These are phyloP conservation scores for Gymnoscopelus microlampas DNA, from an alignment of 2,797 vertebrate genomes.

Conservation along the genomic window DNA sequence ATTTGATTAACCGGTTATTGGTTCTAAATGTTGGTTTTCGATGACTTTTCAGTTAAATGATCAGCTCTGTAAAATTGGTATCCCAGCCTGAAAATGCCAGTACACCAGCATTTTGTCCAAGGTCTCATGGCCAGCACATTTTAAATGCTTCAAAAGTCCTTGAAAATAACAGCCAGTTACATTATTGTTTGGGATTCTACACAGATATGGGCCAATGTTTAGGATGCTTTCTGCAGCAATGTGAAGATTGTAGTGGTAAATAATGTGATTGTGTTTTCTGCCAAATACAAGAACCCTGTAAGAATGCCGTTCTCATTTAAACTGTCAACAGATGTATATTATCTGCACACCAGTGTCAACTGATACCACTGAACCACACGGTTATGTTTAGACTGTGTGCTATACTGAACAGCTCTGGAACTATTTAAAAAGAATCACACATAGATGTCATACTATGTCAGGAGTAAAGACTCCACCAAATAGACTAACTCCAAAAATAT, in stretches of 20 bases:
- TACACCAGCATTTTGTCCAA: no score
- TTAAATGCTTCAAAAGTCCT: no score
- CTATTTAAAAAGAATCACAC: slow-evolving; percentile 23
- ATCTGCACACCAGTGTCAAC: slow-evolving; percentile 12
- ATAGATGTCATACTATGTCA: slow-evolving; percentile 22
- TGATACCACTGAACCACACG: slow-evolving; percentile 34
- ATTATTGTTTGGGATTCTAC: no score
- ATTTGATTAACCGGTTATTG: no score
- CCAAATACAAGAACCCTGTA: not conserved
- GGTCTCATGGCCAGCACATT: no score
- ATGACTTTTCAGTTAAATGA: no score
- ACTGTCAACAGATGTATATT: not conserved
- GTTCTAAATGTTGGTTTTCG: no score
- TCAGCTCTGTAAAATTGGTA: no score
- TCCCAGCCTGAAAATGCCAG: no score
- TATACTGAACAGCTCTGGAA: not conserved
- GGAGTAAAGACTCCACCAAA: not conserved
- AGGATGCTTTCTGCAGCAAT: not conserved
- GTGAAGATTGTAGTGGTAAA: not conserved
- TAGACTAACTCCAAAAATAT: no score
- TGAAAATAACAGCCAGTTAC: no score
- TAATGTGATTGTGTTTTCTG: not conserved
- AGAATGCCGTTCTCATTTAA: not conserved
- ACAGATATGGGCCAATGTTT: no score
- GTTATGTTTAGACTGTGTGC: slow-evolving; percentile 52